Evolutionary conservation across 2,888 invertebrate species (phyloP).

Genomic region (Eubasilissa splendida): DNA sequence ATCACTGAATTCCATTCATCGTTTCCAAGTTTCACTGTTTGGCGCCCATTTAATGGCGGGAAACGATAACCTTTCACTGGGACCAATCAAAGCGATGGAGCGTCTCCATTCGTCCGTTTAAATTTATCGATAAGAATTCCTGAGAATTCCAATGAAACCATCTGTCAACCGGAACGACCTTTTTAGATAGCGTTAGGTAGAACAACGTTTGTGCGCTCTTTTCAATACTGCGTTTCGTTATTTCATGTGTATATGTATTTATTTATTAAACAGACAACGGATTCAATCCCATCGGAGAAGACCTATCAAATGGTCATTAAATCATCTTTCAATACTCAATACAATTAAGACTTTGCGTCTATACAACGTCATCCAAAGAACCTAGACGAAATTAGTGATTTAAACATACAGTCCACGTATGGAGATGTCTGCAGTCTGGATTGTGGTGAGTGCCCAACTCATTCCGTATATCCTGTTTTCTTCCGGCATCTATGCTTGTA

Average conservation of each 20-base stretch:
- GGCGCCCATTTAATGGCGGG: constrained; percentile 34
- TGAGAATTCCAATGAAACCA: constrained; percentile 36
- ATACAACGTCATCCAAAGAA: no score
- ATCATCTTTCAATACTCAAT: no score
- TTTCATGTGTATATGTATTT: not conserved
- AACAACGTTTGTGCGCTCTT: not conserved
- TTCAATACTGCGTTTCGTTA: constrained; percentile 21
- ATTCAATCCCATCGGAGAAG: no score
- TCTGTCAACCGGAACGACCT: constrained; percentile 27
- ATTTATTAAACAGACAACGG: not conserved
- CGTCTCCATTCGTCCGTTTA: constrained; percentile 30
- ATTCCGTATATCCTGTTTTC: no score
- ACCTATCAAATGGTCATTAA: no score
- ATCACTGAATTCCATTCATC: constrained; percentile 29
- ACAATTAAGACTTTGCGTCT: no score
- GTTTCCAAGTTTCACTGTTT: constrained; percentile 18
- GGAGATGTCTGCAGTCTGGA: no score
- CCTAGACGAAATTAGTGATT: no score
- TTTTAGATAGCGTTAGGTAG: constrained; percentile 11
- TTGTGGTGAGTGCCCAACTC: no score
- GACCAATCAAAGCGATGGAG: constrained; percentile 16
- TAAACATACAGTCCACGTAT: no score
- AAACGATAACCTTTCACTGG: constrained; percentile 33
- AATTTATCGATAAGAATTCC: constrained; percentile 28
- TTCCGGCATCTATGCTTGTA: no score